Evolutionary conservation across 92 coral and sea anemone genomes (phyloP), one percentile per base, ranked within the genome.

Genomic region (Bergia puertoricense): DNA sequence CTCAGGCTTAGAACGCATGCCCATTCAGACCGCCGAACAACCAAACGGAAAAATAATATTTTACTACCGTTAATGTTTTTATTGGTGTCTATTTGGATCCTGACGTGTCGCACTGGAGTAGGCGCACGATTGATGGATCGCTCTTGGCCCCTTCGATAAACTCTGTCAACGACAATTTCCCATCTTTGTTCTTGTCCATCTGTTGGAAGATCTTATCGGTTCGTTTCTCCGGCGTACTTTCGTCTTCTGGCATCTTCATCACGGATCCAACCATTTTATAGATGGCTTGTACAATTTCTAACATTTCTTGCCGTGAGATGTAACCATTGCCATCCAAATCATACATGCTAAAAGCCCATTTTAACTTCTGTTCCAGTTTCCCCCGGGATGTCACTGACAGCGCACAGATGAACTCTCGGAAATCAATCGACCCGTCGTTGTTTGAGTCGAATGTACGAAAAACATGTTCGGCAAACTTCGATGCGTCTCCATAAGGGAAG

Each of bases 321-420:
- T 82, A 92, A 3, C 98, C 98, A 89, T 96, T 94, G 42, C 95
- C 98, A 57, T 96, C 98, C 36, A 92, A 88, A 88, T 96, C 98
- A 80, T 96, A 96, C 97, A 96, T 94, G 82, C 96, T 96, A 91
- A 96, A 96, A n/a, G 98, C 98, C 98, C 98, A 96, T 81, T 92
- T 96, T 45, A 96, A 91, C 90, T 96, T 96, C 94, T 96, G 94
- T 88, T 96, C 98, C 42, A 96, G 85, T 56, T 91, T 92, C 2
- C 98, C 98, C 15, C 98, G 98, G 74, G 98, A 96, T 16, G 98
- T 96, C 88, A 96, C 98, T 20, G 98, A 96, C 73, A 96, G 89
- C 3, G 98, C 98, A 86, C 98, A 96, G 86, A 96, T 96, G 87
- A 96, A 96, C 81, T 96, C 98, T 50, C 98, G 98, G 93, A 96